Percentiles rank a stretch among this genome's conserved stretches.
Conservation (phyloP, 2,113 vertebrate species). For the Muntiacus muntjak region DNA sequence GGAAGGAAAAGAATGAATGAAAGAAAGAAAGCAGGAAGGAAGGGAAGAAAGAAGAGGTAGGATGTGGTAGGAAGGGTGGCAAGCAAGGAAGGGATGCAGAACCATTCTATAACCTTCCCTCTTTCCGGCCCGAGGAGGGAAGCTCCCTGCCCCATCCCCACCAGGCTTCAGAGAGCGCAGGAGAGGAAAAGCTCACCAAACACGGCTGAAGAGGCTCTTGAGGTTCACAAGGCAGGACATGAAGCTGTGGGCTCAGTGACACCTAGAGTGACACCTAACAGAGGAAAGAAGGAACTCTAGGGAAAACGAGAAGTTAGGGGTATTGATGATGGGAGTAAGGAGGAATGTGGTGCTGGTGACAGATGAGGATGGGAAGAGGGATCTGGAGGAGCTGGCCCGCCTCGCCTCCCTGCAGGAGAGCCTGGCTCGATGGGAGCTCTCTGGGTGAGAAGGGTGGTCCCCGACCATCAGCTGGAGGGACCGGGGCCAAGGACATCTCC, state of each 20-base stretch:
- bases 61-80: not conserved
- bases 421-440: not conserved
- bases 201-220: not conserved
- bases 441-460: too few relatives aligned
- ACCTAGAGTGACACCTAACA: not conserved
- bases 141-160: rapidly evolving
- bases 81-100: not conserved
- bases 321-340: too few relatives aligned
- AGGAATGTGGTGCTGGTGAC: not conserved
- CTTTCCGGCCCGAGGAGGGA: too few relatives aligned
- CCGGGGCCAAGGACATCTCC: not conserved
- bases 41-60: not conserved
- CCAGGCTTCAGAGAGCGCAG: not conserved
- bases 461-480: too few relatives aligned
- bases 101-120: not conserved
- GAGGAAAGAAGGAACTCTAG: not conserved
- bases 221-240: not conserved
- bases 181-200: not conserved
- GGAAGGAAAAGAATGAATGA: not conserved
- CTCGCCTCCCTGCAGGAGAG: not conserved
- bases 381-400: too few relatives aligned
- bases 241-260: not conserved
- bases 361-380: not conserved
- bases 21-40: not conserved
- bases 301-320: not conserved